phyloP scores from a whole-genome alignment of 2,888 invertebrate genomes.

The Artemia sp. region DNA sequence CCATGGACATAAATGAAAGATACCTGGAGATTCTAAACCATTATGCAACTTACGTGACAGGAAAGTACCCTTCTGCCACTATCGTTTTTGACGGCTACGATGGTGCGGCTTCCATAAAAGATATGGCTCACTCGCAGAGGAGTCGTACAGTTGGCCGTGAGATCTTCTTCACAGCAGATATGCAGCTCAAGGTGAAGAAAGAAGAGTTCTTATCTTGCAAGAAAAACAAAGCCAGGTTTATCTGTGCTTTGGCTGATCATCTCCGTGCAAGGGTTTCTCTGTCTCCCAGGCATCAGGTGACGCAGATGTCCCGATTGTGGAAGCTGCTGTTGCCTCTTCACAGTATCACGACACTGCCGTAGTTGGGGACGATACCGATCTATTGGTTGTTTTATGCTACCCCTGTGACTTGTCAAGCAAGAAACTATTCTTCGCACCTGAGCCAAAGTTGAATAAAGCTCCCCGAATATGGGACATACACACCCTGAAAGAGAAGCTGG shows the following conservation, averaged over 20 bases:
- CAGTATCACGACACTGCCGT: background rate
- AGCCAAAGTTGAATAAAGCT: background rate
- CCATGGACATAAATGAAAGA: background rate
- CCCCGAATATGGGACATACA: background rate
- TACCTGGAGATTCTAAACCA: too few relatives aligned
- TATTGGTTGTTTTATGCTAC: constrained; percentile 14
- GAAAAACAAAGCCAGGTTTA: constrained; percentile 15
- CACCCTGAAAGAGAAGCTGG: background rate
- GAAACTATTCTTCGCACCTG: background rate
- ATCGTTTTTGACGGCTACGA: constrained; percentile 17
- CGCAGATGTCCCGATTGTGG: constrained; percentile 17
- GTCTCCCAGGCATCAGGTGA: constrained; percentile 16
- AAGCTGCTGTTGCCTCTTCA: constrained; percentile 14
- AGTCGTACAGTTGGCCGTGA: constrained; percentile 1
- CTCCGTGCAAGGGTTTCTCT: constrained; percentile 15
- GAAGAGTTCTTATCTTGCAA: constrained; percentile 17
- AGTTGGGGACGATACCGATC: constrained; percentile 20
- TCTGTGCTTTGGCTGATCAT: background rate
- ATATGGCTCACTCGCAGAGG: constrained; percentile 17
- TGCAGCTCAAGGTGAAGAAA: constrained; percentile 11
- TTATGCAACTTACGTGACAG: too few relatives aligned
- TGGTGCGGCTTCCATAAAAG: constrained; percentile 17
- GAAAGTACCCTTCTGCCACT: constrained; percentile 15
- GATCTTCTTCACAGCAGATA: constrained; percentile 14
- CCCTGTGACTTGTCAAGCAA: background rate